These are phyloP conservation scores for Vulpes ferrilata DNA, from an alignment of 2,113 vertebrate genomes.

Conservation along the genomic window DNA sequence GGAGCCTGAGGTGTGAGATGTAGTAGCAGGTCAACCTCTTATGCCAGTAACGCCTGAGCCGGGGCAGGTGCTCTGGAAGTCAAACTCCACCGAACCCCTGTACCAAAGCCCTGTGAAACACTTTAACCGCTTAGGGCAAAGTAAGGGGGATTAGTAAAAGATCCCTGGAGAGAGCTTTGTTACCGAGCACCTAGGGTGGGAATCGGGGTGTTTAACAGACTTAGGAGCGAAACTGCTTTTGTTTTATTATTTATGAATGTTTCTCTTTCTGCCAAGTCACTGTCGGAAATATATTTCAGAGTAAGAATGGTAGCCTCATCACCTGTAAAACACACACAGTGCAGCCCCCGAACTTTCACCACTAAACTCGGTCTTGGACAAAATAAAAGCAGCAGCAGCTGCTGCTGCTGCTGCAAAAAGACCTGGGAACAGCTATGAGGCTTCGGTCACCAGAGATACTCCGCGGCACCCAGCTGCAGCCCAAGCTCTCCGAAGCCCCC, in stretches of 20 bases:
- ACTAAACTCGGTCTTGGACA: neutral
- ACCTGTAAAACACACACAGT: neutral
- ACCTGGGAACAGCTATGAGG: neutral
- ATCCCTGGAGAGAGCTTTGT: neutral
- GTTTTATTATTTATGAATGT: constrained; percentile 13
- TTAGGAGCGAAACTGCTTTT: neutral
- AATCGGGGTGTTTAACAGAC: too few relatives aligned
- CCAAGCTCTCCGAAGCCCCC: neutral
- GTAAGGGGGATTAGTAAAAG: neutral
- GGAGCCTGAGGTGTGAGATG: neutral
- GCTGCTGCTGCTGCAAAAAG: neutral
- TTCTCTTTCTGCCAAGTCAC: neutral
- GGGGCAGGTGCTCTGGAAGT: neutral
- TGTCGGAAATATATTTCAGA: neutral
- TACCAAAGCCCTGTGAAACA: neutral
- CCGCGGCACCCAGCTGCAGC: neutral
- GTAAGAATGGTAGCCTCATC: neutral
- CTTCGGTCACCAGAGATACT: neutral
- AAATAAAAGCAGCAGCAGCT: neutral
- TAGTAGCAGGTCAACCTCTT: neutral
- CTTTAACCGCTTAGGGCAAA: neutral
- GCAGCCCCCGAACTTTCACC: neutral
- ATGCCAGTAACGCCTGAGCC: neutral
- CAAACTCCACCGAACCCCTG: neutral
- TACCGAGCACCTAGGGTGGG: neutral